A percentile compares a stretch with the other conserved stretches of the same genome.
phyloP scores from a whole-genome alignment of 2,888 invertebrate genomes.

The Augochlorella aurata region DNA sequence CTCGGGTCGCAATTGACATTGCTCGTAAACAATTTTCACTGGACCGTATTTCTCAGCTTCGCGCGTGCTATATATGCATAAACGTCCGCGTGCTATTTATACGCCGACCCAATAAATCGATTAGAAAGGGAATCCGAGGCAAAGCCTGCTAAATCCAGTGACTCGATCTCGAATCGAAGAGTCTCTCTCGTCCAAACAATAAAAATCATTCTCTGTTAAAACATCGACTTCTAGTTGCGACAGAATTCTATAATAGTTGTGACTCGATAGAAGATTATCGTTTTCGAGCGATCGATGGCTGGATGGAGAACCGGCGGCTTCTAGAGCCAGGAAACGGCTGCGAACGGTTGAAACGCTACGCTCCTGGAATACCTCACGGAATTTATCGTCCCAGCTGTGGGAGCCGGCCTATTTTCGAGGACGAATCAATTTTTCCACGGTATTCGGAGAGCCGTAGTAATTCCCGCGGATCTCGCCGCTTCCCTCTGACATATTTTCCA shows the following conservation, averaged over 20 bases:
- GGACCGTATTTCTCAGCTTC: neutral
- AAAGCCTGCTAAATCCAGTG: neutral
- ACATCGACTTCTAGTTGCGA: neutral
- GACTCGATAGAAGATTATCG: too few species aligned
- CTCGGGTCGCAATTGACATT: neutral
- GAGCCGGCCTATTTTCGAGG: constrained; percentile 45
- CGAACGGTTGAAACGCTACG: neutral
- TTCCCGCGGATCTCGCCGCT: constrained; percentile 32
- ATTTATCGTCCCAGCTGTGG: constrained; percentile 21
- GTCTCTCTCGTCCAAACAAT: neutral
- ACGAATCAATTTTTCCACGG: constrained; percentile 46
- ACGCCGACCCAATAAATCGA: neutral
- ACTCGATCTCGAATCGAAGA: neutral
- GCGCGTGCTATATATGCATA: neutral
- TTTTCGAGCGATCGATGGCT: neutral
- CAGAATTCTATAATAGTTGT: neutral
- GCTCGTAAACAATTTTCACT: neutral
- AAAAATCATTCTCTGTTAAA: neutral
- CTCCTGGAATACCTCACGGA: constrained; percentile 17
- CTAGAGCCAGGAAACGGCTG: neutral
- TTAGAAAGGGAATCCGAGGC: neutral
- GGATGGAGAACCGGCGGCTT: neutral
- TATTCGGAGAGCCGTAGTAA: constrained; percentile 24
- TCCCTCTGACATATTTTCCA: constrained; percentile 40
- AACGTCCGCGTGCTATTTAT: constrained; percentile 10